phyloP scores from a whole-genome alignment of 2,113 vertebrate genomes.

The Morone chrysops region DNA sequence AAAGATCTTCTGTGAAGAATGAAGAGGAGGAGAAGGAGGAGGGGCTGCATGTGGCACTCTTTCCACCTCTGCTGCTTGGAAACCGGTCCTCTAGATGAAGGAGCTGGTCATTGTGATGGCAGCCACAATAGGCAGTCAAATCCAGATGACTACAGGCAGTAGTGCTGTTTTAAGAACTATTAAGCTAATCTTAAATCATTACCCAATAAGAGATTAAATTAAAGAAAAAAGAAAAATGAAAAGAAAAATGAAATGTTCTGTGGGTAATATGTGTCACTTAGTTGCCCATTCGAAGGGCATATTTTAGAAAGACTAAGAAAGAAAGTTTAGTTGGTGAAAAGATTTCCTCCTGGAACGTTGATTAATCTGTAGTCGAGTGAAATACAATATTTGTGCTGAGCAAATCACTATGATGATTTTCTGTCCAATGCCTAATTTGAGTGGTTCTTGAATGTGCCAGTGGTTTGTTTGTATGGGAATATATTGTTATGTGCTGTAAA shows the following conservation, averaged over 20 bases:
- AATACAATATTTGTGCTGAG: neutral
- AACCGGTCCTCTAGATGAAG: conserved; percentile 59
- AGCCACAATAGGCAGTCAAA: conserved; percentile 53
- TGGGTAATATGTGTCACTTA: neutral
- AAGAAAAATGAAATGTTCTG: neutral
- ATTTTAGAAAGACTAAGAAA: neutral
- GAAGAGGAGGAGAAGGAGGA: conserved; percentile 30
- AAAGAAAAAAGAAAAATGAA: neutral
- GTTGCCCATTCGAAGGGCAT: neutral
- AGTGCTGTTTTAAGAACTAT: neutral
- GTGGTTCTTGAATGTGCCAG: neutral
- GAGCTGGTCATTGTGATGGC: conserved; percentile 48
- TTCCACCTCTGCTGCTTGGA: conserved; percentile 58
- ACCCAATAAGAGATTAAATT: neutral
- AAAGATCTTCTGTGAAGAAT: conserved; percentile 73
- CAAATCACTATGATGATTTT: neutral
- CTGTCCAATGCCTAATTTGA: neutral
- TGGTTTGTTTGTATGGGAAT: neutral
- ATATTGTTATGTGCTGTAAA: neutral
- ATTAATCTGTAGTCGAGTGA: neutral
- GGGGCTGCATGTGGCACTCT: conserved; percentile 9
- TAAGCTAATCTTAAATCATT: neutral
- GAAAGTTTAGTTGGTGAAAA: neutral
- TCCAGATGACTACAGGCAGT: conserved; percentile 53
- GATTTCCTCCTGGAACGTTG: neutral